Base-by-base conservation (phyloP, 2,888 invertebrate genomes). In the Volucella inanis region DNA sequence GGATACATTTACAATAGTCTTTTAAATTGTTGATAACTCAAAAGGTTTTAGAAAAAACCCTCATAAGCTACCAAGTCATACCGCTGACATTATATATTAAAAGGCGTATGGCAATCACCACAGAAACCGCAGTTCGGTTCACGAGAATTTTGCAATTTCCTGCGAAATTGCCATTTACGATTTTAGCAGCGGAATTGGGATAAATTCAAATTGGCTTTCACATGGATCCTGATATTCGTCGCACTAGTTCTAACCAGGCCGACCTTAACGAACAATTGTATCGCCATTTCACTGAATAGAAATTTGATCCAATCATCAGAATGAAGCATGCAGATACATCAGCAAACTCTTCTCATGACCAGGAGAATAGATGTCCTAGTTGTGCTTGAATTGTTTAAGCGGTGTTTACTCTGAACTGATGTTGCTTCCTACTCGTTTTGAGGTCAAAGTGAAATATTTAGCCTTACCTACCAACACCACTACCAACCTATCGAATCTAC, bases 381-480 rank as follows among this genome's bases (percentile, higher is more conserved):
- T 70, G 70, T 62, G 22, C 22, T 62, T 8, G 18, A n/a, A 62
- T 18, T 11, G n/a, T 38, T 11, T 4, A 43, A 22, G 52, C 12
- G 22, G 9, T 50, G 41, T 11, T 31, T 39, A 9, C 12, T 8
- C 43, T 9, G n/a, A 8, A 22, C 22, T 18, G 31, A 15, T 2
- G 39, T 4, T 64, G 18, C n/a, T 31, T 31, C n/a, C 64, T 52
- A 52, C 47, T 50, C 52, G 22, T 38, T 76, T 71, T 81, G 76
- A 65, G 81, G 81, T 76, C 65, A 76, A 76, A 65, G 76, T 65
- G 81, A 81, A 81, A 81, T 76, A 81, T 71, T 71, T 22, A 22
- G 22, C 3, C 22, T 22, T 22, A 3, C 22, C 3, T 22, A 4
- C 22, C 3, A 22, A 22, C 1, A 1, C 22, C 22, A 22, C 4